These are phyloP conservation scores for Porites cylindrica DNA, from an alignment of 92 coral and sea anemone species.

Conservation along the genomic window DNA sequence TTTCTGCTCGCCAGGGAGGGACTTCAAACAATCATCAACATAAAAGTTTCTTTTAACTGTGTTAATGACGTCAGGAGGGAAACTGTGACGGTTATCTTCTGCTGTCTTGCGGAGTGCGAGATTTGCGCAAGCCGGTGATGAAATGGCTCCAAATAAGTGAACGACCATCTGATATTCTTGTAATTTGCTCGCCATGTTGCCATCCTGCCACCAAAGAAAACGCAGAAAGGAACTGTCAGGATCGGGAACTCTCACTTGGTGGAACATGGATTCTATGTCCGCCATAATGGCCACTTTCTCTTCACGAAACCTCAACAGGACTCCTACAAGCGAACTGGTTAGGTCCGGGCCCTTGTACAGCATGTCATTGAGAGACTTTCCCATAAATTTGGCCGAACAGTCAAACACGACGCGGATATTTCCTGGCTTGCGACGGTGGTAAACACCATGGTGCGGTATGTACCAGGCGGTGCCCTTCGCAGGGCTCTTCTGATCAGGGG, in stretches of 20 bases:
- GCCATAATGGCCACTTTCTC: slow-evolving; percentile 41
- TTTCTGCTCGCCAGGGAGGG: background rate
- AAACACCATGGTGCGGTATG: slow-evolving; percentile 29
- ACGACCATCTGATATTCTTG: slow-evolving; percentile 17
- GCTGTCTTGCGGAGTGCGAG: slow-evolving; percentile 4
- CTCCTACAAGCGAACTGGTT: slow-evolving; percentile 24
- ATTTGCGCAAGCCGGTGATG: no score
- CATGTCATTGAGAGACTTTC: slow-evolving; percentile 36
- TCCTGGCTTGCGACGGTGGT: slow-evolving; percentile 28
- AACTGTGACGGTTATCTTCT: background rate
- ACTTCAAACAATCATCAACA: slow-evolving; percentile 24
- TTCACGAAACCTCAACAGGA: slow-evolving; percentile 27
- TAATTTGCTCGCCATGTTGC: no score
- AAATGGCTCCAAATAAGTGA: background rate
- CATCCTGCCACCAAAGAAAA: no score
- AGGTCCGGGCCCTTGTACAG: slow-evolving; percentile 38
- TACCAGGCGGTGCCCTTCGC: slow-evolving; percentile 22
- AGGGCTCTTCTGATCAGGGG: slow-evolving; percentile 20
- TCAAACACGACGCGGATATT: slow-evolving; percentile 24
- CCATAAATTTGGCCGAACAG: slow-evolving; percentile 28
- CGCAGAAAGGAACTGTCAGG: background rate
- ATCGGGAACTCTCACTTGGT: slow-evolving; percentile 28
- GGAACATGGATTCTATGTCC: slow-evolving; percentile 34
- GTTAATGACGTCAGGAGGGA: background rate
- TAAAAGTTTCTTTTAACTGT: slow-evolving; percentile 5